Percentiles rank a stretch among this genome's conserved stretches.
Evolutionary conservation across 2,888 invertebrate species (phyloP).

Genomic region (Ametastegia equiseti): DNA sequence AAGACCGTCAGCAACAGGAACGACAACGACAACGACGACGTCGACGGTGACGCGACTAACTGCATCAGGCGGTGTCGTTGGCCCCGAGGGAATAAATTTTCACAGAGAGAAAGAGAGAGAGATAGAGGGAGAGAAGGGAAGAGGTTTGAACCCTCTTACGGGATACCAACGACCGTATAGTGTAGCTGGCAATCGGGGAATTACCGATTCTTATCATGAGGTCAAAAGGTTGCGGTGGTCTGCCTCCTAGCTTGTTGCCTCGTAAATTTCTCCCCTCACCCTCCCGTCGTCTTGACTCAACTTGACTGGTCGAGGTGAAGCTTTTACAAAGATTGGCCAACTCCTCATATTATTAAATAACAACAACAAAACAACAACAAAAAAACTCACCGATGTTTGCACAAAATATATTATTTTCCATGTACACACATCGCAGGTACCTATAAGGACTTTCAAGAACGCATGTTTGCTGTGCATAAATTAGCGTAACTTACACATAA

Average conservation of each 20-base stretch:
- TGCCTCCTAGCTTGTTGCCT: neutral
- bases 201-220: constrained; percentile 28
- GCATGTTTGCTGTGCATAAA: too few relatives aligned
- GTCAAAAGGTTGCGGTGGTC: neutral
- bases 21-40: neutral
- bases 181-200: constrained; percentile 18
- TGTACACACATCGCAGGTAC: too few relatives aligned
- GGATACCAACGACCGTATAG: neutral
- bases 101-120: too few relatives aligned
- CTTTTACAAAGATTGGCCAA: too few relatives aligned
- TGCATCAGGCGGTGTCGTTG: constrained; percentile 23
- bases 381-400: too few relatives aligned
- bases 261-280: neutral
- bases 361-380: too few relatives aligned
- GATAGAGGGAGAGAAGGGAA: too few relatives aligned
- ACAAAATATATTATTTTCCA: too few relatives aligned
- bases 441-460: too few relatives aligned
- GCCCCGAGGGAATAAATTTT: constrained; percentile 19
- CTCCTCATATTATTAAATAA: too few relatives aligned
- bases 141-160: neutral
- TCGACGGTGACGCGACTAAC: neutral
- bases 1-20: neutral
- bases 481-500: too few relatives aligned
- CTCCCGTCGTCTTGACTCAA: neutral
- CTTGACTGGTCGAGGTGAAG: neutral